Base-by-base conservation (phyloP, 1,140 invertebrate species). In the Drosophila nasuta region DNA sequence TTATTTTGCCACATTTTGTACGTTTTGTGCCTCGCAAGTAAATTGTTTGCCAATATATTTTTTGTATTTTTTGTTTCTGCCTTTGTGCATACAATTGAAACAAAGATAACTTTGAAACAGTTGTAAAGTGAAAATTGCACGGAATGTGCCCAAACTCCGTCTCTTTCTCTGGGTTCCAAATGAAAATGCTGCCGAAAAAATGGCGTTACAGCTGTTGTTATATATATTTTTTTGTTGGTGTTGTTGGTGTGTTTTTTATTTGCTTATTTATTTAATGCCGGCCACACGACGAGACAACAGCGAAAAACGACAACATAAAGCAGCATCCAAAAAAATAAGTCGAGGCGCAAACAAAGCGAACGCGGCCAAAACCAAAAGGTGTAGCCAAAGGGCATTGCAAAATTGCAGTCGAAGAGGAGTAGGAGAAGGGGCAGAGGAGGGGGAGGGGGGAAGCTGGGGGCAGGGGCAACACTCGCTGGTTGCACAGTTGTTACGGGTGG, bases 41-140 rank as follows among this genome's bases (percentile, higher is more conserved):
- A 33, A 91, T 91, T 91, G 82, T 91, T 91, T 88, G 73, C 73
- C 74, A 72, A 38, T 38, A 38, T 38, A 38, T 38, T 38, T 70
- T 88, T 83, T 83, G 83, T 81, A 62, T 51, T 76, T 76, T 89
- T 82, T 62, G 43, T 20, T 46, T 65, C 62, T 62, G 66, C 54
- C 66, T 77, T 75, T 83, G 74, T 79, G 75, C 64, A 81, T 64
- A 89, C 75, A 88, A 85, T 89, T 85, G 85, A 81, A 89, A 89
- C 85, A 89, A 89, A 89, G 85, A 89, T 89, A 89, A 89, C 88
- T 91, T 91, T 91, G 88, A 91, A 91, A 88, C 88, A 91, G 89
- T 91, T 91, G 88, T 91, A 83, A 89, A 82, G 78, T 82, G 88
- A 89, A 91, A 91, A 91, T 91, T 85, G 88, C 81, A 82, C 72